Percentiles rank a stretch among this genome's conserved stretches.
Conservation (phyloP, 1,140 invertebrate genomes). For the Drosophila bocki region DNA sequence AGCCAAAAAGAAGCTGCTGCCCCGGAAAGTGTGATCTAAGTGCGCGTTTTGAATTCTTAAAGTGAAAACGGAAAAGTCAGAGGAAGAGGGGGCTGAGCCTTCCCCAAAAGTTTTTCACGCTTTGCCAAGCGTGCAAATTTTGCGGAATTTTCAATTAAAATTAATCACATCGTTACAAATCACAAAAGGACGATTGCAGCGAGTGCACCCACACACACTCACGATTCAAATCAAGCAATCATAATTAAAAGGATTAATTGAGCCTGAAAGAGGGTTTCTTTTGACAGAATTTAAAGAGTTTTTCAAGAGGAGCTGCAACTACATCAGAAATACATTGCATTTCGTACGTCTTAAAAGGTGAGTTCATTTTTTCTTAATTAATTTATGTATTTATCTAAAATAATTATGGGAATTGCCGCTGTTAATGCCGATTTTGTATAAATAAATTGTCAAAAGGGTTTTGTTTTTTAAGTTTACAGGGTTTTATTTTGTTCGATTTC, state of each 20-base stretch:
- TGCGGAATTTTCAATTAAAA: constrained; percentile 59
- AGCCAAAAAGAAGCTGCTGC: constrained; percentile 1
- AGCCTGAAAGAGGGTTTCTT: constrained; percentile 12
- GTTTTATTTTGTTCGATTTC: background rate
- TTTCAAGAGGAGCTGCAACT: background rate
- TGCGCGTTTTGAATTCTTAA: constrained; percentile 35
- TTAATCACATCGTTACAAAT: constrained; percentile 31
- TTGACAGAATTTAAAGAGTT: constrained; percentile 7
- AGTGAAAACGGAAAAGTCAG: constrained; percentile 21
- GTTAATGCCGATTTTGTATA: no score
- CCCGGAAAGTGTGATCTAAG: constrained; percentile 57
- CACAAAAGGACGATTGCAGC: constrained; percentile 23
- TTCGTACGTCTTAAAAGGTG: constrained; percentile 19
- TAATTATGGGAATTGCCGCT: no score
- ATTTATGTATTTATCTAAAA: no score
- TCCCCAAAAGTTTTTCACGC: constrained; percentile 9
- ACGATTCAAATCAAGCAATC: constrained; percentile 19
- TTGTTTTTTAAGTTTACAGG: background rate
- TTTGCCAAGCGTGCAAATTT: constrained; percentile 36
- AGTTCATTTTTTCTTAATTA: no score
- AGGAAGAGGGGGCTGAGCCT: constrained; percentile 4
- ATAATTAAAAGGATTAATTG: constrained; percentile 58
- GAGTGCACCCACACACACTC: constrained; percentile 11
- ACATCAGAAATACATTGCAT: background rate
- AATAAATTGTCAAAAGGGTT: background rate